A percentile compares a stretch with the other conserved stretches of the same genome.
These are phyloP conservation scores for Congeria kusceri DNA, from an alignment of 2,888 invertebrate species.

Conservation along the genomic window DNA sequence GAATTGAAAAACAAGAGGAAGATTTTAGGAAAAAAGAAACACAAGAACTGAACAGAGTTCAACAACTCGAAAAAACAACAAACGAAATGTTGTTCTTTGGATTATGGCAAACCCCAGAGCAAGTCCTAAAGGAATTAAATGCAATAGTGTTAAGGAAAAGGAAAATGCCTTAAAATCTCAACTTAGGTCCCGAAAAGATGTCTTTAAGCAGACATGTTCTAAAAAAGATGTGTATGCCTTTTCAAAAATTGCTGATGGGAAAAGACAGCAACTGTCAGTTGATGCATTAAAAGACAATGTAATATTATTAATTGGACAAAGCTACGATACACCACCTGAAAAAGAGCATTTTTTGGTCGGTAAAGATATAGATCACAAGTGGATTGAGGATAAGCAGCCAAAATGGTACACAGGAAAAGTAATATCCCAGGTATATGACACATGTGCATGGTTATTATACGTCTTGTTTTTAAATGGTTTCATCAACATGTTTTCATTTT, in stretches of 20 bases:
- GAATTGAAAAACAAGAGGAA: constrained; percentile 25
- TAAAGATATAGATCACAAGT: constrained; percentile 28
- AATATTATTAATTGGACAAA: neutral
- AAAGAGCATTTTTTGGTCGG: constrained; percentile 14
- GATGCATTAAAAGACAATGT: neutral
- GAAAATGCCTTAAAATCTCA: constrained; percentile 1
- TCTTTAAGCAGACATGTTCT: neutral
- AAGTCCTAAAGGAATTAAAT: neutral
- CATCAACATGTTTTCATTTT: no score
- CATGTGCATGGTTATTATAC: neutral
- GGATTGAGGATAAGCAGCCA: constrained; percentile 7
- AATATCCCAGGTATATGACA: constrained; percentile 23
- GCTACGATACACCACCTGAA: constrained; percentile 9
- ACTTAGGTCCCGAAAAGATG: neutral
- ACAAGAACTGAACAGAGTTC: constrained; percentile 4
- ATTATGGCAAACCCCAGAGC: constrained; percentile 1
- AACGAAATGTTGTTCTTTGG: constrained; percentile 13
- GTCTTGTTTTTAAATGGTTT: neutral
- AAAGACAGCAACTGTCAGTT: neutral
- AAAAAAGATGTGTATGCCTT: neutral
- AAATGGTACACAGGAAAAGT: constrained; percentile 30
- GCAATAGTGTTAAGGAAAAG: neutral
- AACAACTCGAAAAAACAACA: constrained; percentile 28
- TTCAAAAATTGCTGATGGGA: neutral
- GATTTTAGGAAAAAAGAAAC: constrained; percentile 8